Conservation (phyloP, 2,113 vertebrate species). For the Brevimyrus niger region DNA sequence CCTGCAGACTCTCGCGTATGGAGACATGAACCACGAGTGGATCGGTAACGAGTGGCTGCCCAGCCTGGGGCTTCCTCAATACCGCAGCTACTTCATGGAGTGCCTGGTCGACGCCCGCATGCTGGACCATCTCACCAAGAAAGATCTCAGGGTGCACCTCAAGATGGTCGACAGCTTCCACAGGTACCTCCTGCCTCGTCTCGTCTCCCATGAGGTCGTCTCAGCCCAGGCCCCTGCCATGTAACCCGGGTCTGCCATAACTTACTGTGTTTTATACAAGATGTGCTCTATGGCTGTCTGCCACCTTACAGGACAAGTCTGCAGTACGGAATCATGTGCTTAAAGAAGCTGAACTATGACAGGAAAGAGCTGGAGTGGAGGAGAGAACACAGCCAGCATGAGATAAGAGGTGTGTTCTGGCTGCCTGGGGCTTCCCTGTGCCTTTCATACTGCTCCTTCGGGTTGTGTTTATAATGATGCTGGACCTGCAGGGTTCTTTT, state of each 20-base stretch:
- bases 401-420: constrained; percentile 79
- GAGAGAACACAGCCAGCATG: constrained; percentile 89
- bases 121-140: constrained; percentile 98
- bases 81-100: constrained; percentile 99
- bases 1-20: constrained; percentile 85
- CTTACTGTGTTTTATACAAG: neutral
- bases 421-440: neutral
- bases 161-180: constrained; percentile 99
- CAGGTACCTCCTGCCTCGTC: constrained; percentile 67
- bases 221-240: neutral
- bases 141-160: constrained; percentile 94
- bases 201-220: neutral
- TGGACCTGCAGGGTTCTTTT: neutral
- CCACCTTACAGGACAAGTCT: constrained; percentile 81
- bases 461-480: neutral
- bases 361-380: constrained; percentile 60
- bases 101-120: constrained; percentile 97
- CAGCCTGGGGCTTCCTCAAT: constrained; percentile 95
- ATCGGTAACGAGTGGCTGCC: constrained; percentile 98
- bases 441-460: neutral
- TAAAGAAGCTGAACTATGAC: constrained; percentile 93
- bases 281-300: neutral
- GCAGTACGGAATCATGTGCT: constrained; percentile 97
- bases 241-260: neutral
- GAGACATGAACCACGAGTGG: constrained; percentile 99